Evolutionary conservation across 1,140 invertebrate genomes (phyloP).

Genomic region (Drosophila asahinai): DNA sequence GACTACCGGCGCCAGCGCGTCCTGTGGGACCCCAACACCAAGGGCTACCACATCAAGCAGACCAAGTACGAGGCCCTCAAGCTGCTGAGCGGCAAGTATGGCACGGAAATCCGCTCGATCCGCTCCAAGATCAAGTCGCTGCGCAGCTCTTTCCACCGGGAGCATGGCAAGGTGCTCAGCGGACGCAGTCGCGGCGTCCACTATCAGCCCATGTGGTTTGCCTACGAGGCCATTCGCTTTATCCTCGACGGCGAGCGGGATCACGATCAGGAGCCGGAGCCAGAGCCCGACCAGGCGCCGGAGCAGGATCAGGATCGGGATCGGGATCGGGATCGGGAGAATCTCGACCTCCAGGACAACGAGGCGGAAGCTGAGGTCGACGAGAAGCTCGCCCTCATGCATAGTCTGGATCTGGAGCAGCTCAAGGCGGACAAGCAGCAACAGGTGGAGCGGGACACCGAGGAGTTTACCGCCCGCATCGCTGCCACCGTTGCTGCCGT

Average conservation of each 20-base stretch:
- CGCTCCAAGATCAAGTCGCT: constrained; percentile 82
- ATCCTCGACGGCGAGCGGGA: constrained; percentile 79
- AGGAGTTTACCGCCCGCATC: constrained; percentile 62
- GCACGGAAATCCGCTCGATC: constrained; percentile 81
- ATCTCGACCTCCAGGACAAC: constrained; percentile 8
- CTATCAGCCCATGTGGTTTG: constrained; percentile 84
- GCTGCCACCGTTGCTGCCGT: constrained; percentile 73
- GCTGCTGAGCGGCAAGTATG: constrained; percentile 74
- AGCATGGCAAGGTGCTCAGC: constrained; percentile 80
- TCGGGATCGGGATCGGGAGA: constrained; percentile 14
- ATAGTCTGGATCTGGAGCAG: constrained; percentile 75
- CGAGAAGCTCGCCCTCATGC: constrained; percentile 69
- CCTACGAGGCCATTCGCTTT: constrained; percentile 81
- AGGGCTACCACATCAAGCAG: constrained; percentile 83
- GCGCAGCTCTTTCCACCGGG: constrained; percentile 81
- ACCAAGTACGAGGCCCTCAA: constrained; percentile 83
- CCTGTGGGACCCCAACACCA: constrained; percentile 83
- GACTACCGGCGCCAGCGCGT: constrained; percentile 78
- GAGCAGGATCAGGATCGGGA: constrained; percentile 25
- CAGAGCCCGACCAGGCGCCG: constrained; percentile 12
- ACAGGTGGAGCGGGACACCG: constrained; percentile 49
- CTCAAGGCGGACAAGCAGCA: constrained; percentile 61
- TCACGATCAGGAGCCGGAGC: constrained; percentile 29
- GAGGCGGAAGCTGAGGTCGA: constrained; percentile 50
- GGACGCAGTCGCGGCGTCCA: constrained; percentile 73